These are phyloP conservation scores for Machimus rusticus DNA, from an alignment of 2,888 invertebrate genomes.

Conservation along the genomic window DNA sequence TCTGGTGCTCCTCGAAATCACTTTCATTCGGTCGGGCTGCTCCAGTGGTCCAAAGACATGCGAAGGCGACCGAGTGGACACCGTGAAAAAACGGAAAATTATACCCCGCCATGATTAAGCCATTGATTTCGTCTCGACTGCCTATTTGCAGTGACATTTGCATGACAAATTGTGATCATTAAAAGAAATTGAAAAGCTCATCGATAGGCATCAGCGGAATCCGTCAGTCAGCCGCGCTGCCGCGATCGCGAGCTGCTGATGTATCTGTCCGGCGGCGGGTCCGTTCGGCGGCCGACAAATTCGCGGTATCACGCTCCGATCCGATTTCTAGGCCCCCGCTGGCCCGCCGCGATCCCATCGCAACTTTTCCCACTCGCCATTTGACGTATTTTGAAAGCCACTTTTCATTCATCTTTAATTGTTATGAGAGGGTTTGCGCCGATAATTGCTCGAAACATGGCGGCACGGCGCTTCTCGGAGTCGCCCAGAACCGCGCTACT, in stretches of 20 bases:
- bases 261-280: not conserved
- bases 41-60: not conserved
- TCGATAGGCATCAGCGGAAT: constrained; percentile 16
- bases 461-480: not conserved
- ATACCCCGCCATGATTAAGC: not conserved
- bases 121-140: not conserved
- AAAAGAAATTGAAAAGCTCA: constrained; percentile 28
- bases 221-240: not conserved
- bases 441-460: not conserved
- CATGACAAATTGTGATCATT: constrained; percentile 34
- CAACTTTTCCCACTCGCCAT: not conserved
- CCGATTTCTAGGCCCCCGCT: not conserved
- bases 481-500: not conserved
- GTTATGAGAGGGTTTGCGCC: not conserved
- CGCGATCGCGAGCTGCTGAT: not conserved
- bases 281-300: not conserved
- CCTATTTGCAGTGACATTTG: constrained; percentile 28
- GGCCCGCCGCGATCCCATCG: not conserved
- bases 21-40: not conserved
- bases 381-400: constrained; percentile 22
- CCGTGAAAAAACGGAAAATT: not conserved
- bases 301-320: not conserved
- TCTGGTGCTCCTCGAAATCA: not conserved
- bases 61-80: not conserved
- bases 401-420: constrained; percentile 1